Evolutionary conservation across 2,797 vertebrate genomes (phyloP).

Genomic region (Protonibea diacanthus): DNA sequence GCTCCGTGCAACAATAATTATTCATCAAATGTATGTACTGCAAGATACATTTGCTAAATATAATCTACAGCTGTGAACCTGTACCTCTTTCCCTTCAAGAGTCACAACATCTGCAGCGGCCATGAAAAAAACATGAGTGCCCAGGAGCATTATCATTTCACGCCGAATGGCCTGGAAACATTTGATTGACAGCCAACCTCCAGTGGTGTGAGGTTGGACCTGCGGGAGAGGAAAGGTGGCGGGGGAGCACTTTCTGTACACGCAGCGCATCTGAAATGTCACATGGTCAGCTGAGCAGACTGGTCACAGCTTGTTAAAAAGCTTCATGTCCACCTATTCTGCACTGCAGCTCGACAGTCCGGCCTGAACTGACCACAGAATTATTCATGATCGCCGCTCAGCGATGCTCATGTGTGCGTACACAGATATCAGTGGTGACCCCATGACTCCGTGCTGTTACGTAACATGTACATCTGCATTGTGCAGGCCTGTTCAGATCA

Average conservation of each 20-base stretch:
- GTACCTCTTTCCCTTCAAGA: slow-evolving; percentile 33
- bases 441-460: slow-evolving; percentile 17
- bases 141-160: slow-evolving; percentile 54
- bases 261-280: slow-evolving; percentile 43
- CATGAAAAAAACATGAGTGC: slow-evolving; percentile 41
- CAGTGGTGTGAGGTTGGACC: slow-evolving; percentile 40
- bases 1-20: neutral
- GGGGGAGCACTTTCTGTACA: slow-evolving; percentile 23
- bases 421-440: slow-evolving; percentile 17
- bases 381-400: slow-evolving; percentile 42
- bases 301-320: slow-evolving; percentile 15
- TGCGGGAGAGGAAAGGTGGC: slow-evolving; percentile 39
- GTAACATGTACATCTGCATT: slow-evolving; percentile 40
- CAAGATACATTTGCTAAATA: neutral
- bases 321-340: slow-evolving; percentile 15
- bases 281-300: slow-evolving; percentile 37
- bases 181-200: slow-evolving; percentile 60
- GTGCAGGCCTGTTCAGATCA: slow-evolving; percentile 9
- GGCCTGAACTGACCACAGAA: slow-evolving; percentile 26
- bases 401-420: slow-evolving; percentile 33
- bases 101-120: slow-evolving; percentile 41
- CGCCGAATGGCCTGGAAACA: slow-evolving; percentile 42
- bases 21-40: neutral
- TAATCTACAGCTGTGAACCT: slow-evolving; percentile 1
- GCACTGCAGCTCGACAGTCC: neutral